These are phyloP conservation scores for Leptodactylus fallax DNA, from an alignment of 2,797 vertebrate species.

Conservation along the genomic window DNA sequence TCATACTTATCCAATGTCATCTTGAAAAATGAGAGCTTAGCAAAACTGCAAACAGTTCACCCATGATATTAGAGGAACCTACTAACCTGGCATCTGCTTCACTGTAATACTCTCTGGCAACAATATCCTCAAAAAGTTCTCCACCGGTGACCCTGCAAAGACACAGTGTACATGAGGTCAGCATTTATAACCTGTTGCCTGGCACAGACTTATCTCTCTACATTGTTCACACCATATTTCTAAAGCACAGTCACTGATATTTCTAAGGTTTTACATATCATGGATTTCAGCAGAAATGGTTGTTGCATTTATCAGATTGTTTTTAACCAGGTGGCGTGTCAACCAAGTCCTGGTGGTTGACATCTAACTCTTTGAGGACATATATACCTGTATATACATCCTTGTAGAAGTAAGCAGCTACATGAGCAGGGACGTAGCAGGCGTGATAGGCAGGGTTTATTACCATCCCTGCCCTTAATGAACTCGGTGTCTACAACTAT, in stretches of 20 bases:
- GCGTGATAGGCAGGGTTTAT: no score
- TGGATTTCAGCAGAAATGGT: neutral
- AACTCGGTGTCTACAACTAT: no score
- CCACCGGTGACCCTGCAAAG: slow-evolving; percentile 88
- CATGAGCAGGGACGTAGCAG: no score
- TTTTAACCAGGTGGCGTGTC: no score
- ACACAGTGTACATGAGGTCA: slow-evolving; percentile 20
- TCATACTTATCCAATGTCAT: no score
- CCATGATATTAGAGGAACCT: neutral
- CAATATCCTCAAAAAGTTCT: slow-evolving; percentile 95
- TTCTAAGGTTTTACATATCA: neutral
- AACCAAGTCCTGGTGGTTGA: no score
- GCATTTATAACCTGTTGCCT: neutral
- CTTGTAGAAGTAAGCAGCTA: no score
- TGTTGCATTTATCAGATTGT: no score
- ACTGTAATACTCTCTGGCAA: slow-evolving; percentile 97
- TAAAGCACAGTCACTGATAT: neutral
- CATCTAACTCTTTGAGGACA: no score
- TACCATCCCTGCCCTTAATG: no score
- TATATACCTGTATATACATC: no score
- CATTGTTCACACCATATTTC: neutral
- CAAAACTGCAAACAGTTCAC: neutral
- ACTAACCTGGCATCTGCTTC: slow-evolving; percentile 95
- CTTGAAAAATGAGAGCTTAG: no score
- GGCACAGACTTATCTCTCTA: neutral